phyloP scores from a whole-genome alignment of 2,113 vertebrate species.

The Pyxicephalus adspersus region DNA sequence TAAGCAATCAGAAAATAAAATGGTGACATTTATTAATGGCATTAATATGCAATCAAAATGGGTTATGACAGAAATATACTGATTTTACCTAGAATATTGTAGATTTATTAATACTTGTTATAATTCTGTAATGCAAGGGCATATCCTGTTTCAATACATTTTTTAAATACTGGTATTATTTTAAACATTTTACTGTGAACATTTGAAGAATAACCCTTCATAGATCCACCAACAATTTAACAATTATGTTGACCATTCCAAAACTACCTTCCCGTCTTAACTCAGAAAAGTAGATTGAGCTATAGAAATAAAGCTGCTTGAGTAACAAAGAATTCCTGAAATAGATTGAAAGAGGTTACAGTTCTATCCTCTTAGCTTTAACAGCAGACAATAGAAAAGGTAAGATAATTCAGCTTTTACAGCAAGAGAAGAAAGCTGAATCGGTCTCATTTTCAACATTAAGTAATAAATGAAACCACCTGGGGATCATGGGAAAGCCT shows the following conservation, averaged over 20 bases:
- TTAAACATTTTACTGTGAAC: too few relatives aligned
- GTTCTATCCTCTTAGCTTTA: slow-evolving; percentile 70
- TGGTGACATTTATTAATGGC: too few relatives aligned
- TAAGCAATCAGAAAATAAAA: too few relatives aligned
- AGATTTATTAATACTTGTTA: too few relatives aligned
- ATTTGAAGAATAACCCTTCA: slow-evolving; percentile 54
- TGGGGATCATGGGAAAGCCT: slow-evolving; percentile 81
- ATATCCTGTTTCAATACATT: too few relatives aligned
- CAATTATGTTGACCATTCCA: slow-evolving; percentile 51
- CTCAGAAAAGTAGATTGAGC: slow-evolving; percentile 9
- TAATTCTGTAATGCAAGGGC: too few relatives aligned
- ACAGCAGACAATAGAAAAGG: slow-evolving; percentile 66
- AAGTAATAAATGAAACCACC: slow-evolving; percentile 83
- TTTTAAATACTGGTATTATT: too few relatives aligned
- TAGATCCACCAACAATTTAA: slow-evolving; percentile 31
- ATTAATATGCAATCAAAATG: too few relatives aligned
- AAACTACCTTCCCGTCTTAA: slow-evolving; percentile 27
- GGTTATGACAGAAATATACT: too few relatives aligned
- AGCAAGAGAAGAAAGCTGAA: slow-evolving; percentile 66
- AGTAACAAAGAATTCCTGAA: slow-evolving; percentile 65
- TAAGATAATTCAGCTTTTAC: slow-evolving; percentile 74
- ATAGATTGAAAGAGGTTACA: slow-evolving; percentile 64
- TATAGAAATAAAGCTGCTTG: slow-evolving; percentile 21
- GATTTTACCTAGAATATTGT: too few relatives aligned
- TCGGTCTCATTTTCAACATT: slow-evolving; percentile 75